A percentile compares a stretch with the other conserved stretches of the same genome.
phyloP scores from a whole-genome alignment of 37 sponge, comb jelly and placozoan genomes.

The Cliona cf. orientalis region DNA sequence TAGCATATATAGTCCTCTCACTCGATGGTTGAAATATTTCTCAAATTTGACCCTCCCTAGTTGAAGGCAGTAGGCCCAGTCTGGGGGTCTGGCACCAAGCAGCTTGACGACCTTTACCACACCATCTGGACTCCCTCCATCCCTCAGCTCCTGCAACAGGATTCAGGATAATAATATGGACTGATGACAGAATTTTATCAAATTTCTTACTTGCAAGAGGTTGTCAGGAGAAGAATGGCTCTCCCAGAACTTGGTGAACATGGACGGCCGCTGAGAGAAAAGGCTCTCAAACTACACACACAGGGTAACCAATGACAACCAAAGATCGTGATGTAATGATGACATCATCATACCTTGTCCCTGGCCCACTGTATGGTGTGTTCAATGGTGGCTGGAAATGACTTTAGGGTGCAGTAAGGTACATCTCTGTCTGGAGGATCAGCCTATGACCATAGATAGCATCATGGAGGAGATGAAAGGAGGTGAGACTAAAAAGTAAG shows the following conservation, averaged over 20 bases:
- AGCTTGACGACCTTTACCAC: slow-evolving; percentile 74
- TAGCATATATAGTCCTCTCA: slow-evolving; percentile 11
- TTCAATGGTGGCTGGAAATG: slow-evolving; percentile 95
- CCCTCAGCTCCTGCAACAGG: background rate
- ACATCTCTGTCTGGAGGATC: slow-evolving; percentile 95
- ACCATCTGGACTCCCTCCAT: slow-evolving; percentile 48
- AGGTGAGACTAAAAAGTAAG: background rate
- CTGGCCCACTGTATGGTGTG: slow-evolving; percentile 99
- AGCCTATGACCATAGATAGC: too few species aligned
- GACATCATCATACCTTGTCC: slow-evolving; percentile 66
- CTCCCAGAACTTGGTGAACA: slow-evolving; percentile 88
- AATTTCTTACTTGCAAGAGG: slow-evolving; percentile 51
- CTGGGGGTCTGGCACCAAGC: slow-evolving; percentile 31
- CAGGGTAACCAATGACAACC: background rate
- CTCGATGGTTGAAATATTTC: slow-evolving; percentile 93
- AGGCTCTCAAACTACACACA: slow-evolving; percentile 74
- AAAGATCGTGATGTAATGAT: background rate
- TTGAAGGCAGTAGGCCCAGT: slow-evolving; percentile 72
- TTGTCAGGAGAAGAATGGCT: slow-evolving; percentile 43
- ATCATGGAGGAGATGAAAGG: background rate
- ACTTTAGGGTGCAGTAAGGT: slow-evolving; percentile 98
- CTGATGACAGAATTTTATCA: background rate
- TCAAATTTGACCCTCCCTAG: slow-evolving; percentile 89
- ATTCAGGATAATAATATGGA: background rate
- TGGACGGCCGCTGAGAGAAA: slow-evolving; percentile 80